Evolutionary conservation across 2,888 invertebrate species (phyloP).

Genomic region (Megaustenia siamemsis): DNA sequence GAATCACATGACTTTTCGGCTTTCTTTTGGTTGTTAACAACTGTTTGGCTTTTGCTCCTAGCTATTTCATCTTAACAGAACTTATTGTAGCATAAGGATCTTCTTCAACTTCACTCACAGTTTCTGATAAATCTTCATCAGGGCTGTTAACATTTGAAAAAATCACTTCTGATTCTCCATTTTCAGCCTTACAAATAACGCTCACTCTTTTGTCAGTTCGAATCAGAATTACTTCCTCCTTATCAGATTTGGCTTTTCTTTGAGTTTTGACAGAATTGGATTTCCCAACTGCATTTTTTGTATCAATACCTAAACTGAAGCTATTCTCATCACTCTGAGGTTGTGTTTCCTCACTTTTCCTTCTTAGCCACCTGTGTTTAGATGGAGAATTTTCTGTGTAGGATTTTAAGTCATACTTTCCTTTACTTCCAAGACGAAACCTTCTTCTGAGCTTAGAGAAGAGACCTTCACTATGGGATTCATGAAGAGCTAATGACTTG

Average conservation of each 20-base stretch:
- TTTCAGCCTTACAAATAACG: slow-evolving; percentile 54
- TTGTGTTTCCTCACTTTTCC: slow-evolving; percentile 49
- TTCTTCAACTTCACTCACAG: slow-evolving; percentile 30
- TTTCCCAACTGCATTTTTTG: slow-evolving; percentile 43
- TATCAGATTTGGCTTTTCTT: slow-evolving; percentile 54
- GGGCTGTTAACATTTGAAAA: slow-evolving; percentile 55
- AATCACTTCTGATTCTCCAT: slow-evolving; percentile 55
- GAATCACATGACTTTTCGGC: neutral
- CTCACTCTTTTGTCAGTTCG: slow-evolving; percentile 57
- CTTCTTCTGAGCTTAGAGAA: slow-evolving; percentile 60
- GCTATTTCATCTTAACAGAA: slow-evolving; percentile 33
- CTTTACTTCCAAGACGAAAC: slow-evolving; percentile 61
- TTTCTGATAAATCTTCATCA: slow-evolving; percentile 51
- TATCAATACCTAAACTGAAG: slow-evolving; percentile 12
- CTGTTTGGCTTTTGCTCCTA: neutral
- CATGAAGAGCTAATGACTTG: slow-evolving; percentile 43
- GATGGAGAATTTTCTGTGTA: slow-evolving; percentile 39
- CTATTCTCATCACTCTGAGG: slow-evolving; percentile 21
- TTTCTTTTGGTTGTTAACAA: neutral
- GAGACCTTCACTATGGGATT: slow-evolving; percentile 57
- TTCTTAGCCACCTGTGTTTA: slow-evolving; percentile 1
- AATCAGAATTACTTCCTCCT: slow-evolving; percentile 61
- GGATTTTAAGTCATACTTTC: slow-evolving; percentile 58
- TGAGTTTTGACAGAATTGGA: slow-evolving; percentile 53
- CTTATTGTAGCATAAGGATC: slow-evolving; percentile 52